Evolutionary conservation across 2,888 invertebrate species (phyloP), one percentile per base, ranked within the genome.

Genomic region (Chrysotoxum bicinctum): DNA sequence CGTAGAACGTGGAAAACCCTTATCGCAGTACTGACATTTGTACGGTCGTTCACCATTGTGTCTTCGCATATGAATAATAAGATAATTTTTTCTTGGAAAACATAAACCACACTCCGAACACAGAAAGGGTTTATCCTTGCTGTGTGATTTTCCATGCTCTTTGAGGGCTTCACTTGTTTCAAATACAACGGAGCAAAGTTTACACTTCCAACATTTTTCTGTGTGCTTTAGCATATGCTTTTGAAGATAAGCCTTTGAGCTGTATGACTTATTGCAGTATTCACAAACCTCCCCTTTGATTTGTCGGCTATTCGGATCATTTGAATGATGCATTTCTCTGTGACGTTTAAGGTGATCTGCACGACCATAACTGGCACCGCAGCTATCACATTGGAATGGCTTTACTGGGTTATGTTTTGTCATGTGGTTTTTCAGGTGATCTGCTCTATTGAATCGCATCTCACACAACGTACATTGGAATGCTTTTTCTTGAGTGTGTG

Each of bases 21-120:
- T 94, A 62, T 92, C 93, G 87, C 94, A 94, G 88, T 91, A 94
- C 88, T 93, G 93, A 87, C 94, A 94, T 89, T 94, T 94, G 88
- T 93, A 94, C 0, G 94, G 94, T 87, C 94, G 94, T 87, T 94
- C 94, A 5, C 94, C 94, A 7, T 93, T 92, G 89, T 94, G 94
- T 43, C 94, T 90, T 21, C 94, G 90, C 94, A 94, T 94, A 87
- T 94, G 94, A 32, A 93, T 93, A 14, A 93, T 92, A 64, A 94
- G 90, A 90, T 94, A 94, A 89, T 94, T 94, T 78, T 94, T 94
- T 19, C 94, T 90, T 30, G 93, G 93, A 88, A 94, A 94, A 69
- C 93, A 90, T 23, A 93, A 93, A 1, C 94, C 94, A 87, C 94
- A 94, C 82, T 94, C 94, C 4, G 93, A 94, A 87, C 94, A 94